Evolutionary conservation across 2,113 vertebrate genomes (phyloP), one percentile per base, ranked within the genome.

Genomic region (Ranitomeya variabilis): DNA sequence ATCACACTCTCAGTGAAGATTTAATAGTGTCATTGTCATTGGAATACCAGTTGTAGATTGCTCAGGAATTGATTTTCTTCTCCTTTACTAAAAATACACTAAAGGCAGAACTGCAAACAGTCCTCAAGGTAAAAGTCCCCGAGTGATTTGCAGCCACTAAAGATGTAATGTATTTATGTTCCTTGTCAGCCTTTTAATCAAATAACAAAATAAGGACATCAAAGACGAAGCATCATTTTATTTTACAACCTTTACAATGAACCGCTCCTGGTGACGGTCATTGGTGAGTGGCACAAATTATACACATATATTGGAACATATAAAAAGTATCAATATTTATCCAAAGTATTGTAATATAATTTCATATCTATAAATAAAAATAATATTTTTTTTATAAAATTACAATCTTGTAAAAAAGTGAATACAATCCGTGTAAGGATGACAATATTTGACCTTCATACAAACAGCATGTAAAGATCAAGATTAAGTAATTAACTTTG

Each of bases 11-110:
- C 62, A 89, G 87, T 78, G 80, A 89, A 85, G 87, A 89, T 89
- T 89, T 89, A 89, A 89, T 89, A 84, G 87, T 85, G 81, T 84
- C 87, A 89, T 89, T 89, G 87, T 89, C 87, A 84, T 82, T 84
- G 82, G 81, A 85, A 89, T 85, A 89, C 73, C 82, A 88, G 81
- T 89, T 89, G 82, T 85, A 89, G 87, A 89, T 89, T 89, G 87
- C 87, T 69, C 57, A 89, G 87, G 82, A 89, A 89, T 89, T 89
- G 87, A 89, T 89, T 89, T 89, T 89, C 73, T 88, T 87, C 66
- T 80, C 86, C 86, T 89, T 85, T 85, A 89, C 87, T 89, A 79
- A 83, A 89, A 89, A 89, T 89, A 89, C 87, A 89, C 87, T 85
- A 89, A 74, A 85, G 81, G 81, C 60, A 89, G n/a, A 54, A 87